These are phyloP conservation scores for Dioctria rufipes DNA, from an alignment of 2,888 invertebrate species.

Conservation along the genomic window DNA sequence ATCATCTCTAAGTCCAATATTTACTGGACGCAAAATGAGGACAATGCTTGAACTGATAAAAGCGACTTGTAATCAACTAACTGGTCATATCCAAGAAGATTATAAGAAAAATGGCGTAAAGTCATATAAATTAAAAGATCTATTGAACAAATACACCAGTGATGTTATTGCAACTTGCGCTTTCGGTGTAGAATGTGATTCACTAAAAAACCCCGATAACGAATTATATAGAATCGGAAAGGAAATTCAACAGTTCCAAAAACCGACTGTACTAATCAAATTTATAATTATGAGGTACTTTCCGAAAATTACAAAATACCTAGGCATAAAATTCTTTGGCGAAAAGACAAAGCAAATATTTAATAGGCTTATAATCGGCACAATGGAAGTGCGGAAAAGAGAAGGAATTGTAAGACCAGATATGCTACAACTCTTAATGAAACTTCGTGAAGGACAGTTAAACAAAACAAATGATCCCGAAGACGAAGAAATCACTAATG, in stretches of 20 bases:
- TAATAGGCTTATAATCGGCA: slow-evolving; percentile 61
- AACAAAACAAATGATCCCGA: slow-evolving; percentile 53
- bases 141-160: no score
- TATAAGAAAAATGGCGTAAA: no score
- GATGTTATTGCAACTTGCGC: no score
- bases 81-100: no score
- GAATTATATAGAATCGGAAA: slow-evolving; percentile 72
- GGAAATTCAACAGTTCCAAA: slow-evolving; percentile 66
- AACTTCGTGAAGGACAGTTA: slow-evolving; percentile 65
- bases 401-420: no score
- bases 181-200: slow-evolving; percentile 63
- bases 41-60: no score
- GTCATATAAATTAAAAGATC: no score
- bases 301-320: not conserved
- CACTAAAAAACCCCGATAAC: slow-evolving; percentile 71
- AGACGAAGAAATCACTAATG: slow-evolving; percentile 64
- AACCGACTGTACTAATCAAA: slow-evolving; percentile 50
- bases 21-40: no score
- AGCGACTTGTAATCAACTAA: no score
- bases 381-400: no score
- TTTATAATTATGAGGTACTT: slow-evolving; percentile 57
- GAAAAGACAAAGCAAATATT: slow-evolving; percentile 63
- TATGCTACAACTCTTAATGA: no score
- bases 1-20: no score
- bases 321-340: slow-evolving; percentile 59